Percentiles rank a stretch among this genome's conserved stretches.
Evolutionary conservation across 2,113 vertebrate genomes (phyloP).

Genomic region (Todiramphus chloris): DNA sequence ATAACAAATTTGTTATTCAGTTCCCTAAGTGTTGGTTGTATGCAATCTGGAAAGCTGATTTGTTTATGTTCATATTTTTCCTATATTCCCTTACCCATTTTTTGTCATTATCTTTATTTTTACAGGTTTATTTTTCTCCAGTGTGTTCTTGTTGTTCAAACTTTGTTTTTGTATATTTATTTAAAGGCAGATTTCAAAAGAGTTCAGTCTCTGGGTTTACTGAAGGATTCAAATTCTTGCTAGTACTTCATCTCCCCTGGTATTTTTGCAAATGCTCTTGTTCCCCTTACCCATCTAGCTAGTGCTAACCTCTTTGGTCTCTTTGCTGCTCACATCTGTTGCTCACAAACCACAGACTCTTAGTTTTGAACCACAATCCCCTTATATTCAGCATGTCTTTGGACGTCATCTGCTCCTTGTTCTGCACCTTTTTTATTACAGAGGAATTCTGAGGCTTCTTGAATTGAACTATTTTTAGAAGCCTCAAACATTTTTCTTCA

Average conservation of each 20-base stretch:
- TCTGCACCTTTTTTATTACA: background rate
- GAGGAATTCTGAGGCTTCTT: background rate
- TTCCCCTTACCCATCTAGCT: conserved; percentile 27
- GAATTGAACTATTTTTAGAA: background rate
- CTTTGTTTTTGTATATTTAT: conserved; percentile 54
- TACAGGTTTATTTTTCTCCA: conserved; percentile 55
- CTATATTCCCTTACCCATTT: conserved; percentile 46
- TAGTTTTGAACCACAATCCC: conserved; percentile 5
- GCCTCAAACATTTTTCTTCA: background rate
- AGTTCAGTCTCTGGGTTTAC: conserved; percentile 28
- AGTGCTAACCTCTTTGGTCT: background rate
- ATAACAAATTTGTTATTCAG: conserved; percentile 44
- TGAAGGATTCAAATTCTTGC: conserved; percentile 36
- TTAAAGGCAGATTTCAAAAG: conserved; percentile 58
- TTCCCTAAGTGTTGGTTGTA: conserved; percentile 22
- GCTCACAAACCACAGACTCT: background rate
- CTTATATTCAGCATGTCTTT: background rate
- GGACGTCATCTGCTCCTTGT: conserved; percentile 17
- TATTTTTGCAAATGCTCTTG: background rate
- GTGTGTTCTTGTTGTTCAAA: conserved; percentile 54
- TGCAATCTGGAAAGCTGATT: conserved; percentile 29
- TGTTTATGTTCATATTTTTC: conserved; percentile 44
- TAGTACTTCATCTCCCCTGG: conserved; percentile 46
- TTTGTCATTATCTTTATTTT: conserved; percentile 55
- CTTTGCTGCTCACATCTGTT: background rate